Base-by-base conservation (phyloP, 1,140 invertebrate genomes). In the Drosophila bifasciata region DNA sequence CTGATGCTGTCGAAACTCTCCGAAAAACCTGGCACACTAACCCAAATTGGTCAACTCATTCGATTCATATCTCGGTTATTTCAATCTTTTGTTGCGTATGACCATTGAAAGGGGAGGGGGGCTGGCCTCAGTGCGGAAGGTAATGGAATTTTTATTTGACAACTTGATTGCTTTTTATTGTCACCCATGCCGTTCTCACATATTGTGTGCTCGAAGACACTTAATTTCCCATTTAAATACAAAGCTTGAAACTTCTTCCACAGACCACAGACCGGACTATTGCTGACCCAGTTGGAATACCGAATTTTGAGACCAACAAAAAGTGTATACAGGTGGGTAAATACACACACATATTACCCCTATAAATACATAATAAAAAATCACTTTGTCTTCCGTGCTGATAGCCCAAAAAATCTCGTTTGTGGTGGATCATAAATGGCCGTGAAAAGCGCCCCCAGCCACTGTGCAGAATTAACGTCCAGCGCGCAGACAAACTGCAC, bases 371-470 rank as follows among this genome's bases (percentile, higher is more conserved):
- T 41, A 39, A 62, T 43, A 73, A 50, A 50, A 32, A 55, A 48
- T 52, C 43, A 23, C 40, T 46, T 51, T 15, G 25, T 23, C 36
- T 15, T 15, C 19, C 59, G 13, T 48, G 44, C 43, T 64, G 66
- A 23, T 45, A 80, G 68, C 32, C 19, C 19, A 3, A 21, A 19
- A 51, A 81, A 86, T 77, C 68, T 28, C 5, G 79, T 70, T 83
- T 61, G 16, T 53, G 49, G 44, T 45, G 43, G 28, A 61, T 56
- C 74, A 45, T 39, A 48, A 76, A 67, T 23, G 59, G 48, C 79
- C 61, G 64, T 36, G 49, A 69, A 81, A 77, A 80, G 45, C 36
- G 46, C 40, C 32, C 25, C 36, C n/a, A 39, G 13, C 15, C 9
- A 52, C 72, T 50, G 45, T 36, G 41, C 44, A 66, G 66, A 68